Evolutionary conservation across 2,888 invertebrate species (phyloP).

Genomic region (Drosophila heteroneura): DNA sequence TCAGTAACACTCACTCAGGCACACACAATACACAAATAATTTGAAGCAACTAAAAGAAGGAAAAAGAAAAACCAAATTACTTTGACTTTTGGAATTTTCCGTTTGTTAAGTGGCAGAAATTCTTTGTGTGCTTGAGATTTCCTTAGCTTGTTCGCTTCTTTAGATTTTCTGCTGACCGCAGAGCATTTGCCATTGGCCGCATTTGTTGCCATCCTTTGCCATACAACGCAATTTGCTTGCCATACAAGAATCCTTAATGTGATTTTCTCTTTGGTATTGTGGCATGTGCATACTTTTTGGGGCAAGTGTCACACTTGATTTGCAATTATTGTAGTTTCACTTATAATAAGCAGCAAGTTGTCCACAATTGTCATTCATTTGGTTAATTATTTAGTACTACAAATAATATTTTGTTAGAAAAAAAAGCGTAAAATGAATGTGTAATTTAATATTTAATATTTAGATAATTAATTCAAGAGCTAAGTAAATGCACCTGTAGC

Average conservation of each 20-base stretch:
- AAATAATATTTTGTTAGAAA: not conserved
- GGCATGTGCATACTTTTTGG: slow-evolving; percentile 7
- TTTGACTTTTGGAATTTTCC: slow-evolving; percentile 65
- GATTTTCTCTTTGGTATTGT: slow-evolving; percentile 45
- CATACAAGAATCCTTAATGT: slow-evolving; percentile 57
- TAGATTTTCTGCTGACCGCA: slow-evolving; percentile 64
- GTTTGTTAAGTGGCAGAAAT: slow-evolving; percentile 61
- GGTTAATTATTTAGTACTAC: not conserved
- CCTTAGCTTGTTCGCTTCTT: slow-evolving; percentile 37
- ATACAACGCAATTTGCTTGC: slow-evolving; percentile 55
- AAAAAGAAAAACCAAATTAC: slow-evolving; percentile 45
- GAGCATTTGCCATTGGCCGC: slow-evolving; percentile 55
- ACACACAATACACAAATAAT: slow-evolving; percentile 60
- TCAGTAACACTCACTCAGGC: not conserved
- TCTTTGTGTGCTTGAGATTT: slow-evolving; percentile 55
- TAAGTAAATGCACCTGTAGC: slow-evolving; percentile 34
- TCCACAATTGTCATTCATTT: slow-evolving; percentile 7
- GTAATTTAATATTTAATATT: not conserved
- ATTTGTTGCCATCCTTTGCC: slow-evolving; percentile 46
- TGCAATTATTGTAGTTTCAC: slow-evolving; percentile 53
- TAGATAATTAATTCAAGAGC: not conserved
- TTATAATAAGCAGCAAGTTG: slow-evolving; percentile 25
- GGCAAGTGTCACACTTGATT: slow-evolving; percentile 37
- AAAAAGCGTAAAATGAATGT: too few relatives aligned
- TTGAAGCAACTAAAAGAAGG: slow-evolving; percentile 17